These are phyloP conservation scores for Oasisia sp. DNA, from an alignment of 2,888 invertebrate genomes.

Conservation along the genomic window DNA sequence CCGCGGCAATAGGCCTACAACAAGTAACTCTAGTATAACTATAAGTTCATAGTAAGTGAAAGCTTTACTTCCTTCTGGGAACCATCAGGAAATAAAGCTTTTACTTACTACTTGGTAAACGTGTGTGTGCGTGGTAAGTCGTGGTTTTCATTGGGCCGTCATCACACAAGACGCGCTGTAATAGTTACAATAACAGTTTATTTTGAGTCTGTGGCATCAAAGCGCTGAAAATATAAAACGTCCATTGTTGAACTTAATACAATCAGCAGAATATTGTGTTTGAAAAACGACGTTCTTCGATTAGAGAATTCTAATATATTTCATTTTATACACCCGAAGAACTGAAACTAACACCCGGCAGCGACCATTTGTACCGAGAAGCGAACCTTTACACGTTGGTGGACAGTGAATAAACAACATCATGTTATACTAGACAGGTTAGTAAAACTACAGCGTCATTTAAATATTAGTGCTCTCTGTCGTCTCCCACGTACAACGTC, in stretches of 20 bases:
- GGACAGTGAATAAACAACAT: neutral
- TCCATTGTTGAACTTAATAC: neutral
- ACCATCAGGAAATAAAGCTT: too few relatives aligned
- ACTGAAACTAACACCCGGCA: neutral
- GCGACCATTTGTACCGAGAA: neutral
- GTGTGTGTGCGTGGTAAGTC: too few relatives aligned
- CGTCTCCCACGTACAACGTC: neutral
- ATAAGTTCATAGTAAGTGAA: too few relatives aligned
- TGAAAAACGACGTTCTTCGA: neutral
- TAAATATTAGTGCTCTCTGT: neutral
- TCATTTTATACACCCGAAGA: neutral
- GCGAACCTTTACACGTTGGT: neutral
- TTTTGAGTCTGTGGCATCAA: neutral
- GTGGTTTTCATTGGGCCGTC: too few relatives aligned
- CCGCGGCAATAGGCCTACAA: too few relatives aligned
- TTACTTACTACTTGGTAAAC: too few relatives aligned
- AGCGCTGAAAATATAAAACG: neutral
- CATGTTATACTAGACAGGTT: neutral
- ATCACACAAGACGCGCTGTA: neutral
- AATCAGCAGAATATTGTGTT: neutral
- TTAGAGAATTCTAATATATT: neutral
- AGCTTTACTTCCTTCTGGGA: too few relatives aligned
- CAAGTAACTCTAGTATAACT: too few relatives aligned
- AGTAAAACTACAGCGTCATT: slow-evolving; percentile 6
- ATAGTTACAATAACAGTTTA: slow-evolving; percentile 10